Evolutionary conservation across 2,888 invertebrate species (phyloP).

Genomic region (Smittia sp.): DNA sequence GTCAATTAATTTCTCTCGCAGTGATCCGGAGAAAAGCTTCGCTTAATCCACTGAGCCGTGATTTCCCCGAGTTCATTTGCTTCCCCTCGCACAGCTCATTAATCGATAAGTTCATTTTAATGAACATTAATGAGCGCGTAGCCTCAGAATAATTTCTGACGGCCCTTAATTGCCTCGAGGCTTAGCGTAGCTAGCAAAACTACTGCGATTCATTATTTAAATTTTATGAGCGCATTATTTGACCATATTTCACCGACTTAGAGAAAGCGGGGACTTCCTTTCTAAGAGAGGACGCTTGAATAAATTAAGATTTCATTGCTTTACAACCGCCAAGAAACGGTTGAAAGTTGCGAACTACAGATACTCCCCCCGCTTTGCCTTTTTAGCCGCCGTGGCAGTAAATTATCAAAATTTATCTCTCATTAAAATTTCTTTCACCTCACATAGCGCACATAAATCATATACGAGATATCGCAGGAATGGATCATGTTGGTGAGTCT

Average conservation of each 20-base stretch:
- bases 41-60: background rate
- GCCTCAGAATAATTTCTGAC: background rate
- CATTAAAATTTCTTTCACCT: constrained; percentile 6
- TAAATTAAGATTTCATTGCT: constrained; percentile 36
- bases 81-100: background rate
- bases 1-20: no score
- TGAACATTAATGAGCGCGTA: background rate
- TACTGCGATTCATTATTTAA: constrained; percentile 30
- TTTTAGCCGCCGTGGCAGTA: background rate
- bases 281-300: constrained; percentile 12
- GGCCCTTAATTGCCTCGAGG: constrained; percentile 22
- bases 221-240: constrained; percentile 30
- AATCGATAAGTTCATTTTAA: constrained; percentile 4
- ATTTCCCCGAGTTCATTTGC: background rate
- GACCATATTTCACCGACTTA: constrained; percentile 30
- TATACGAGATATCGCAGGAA: constrained; percentile 78
- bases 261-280: background rate
- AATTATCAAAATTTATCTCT: background rate
- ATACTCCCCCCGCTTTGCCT: background rate
- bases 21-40: no score
- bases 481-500: constrained; percentile 73
- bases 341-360: no score
- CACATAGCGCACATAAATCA: constrained; percentile 84
- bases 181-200: background rate
- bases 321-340: background rate